A percentile compares a stretch with the other conserved stretches of the same genome.
These are phyloP conservation scores for Euclidia mi DNA, from an alignment of 2,888 invertebrate species.

Conservation along the genomic window DNA sequence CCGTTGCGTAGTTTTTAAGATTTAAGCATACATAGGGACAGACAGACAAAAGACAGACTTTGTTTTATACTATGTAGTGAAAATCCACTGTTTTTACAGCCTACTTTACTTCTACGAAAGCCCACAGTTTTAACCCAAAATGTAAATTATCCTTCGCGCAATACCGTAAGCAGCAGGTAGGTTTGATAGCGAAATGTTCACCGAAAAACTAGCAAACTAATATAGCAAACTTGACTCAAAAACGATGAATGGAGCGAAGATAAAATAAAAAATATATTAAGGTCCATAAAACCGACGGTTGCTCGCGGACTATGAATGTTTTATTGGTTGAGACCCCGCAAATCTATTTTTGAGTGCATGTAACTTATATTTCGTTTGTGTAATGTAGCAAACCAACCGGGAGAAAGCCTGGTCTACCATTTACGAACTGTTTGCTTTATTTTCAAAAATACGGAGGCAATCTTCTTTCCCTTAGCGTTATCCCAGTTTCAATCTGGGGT, in stretches of 20 bases:
- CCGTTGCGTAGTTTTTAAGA: too few relatives aligned
- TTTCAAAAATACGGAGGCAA: too few relatives aligned
- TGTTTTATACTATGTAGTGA: too few relatives aligned
- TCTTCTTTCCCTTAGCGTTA: too few relatives aligned
- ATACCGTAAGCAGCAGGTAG: slow-evolving; percentile 10
- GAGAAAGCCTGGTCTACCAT: slow-evolving; percentile 19
- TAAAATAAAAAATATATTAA: slow-evolving; percentile 73
- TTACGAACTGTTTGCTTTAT: slow-evolving; percentile 8
- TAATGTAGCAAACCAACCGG: slow-evolving; percentile 26
- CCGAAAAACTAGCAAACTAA: slow-evolving; percentile 52
- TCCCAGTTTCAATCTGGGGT: too few relatives aligned
- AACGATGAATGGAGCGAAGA: slow-evolving; percentile 66
- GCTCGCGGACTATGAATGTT: slow-evolving; percentile 66
- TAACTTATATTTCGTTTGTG: slow-evolving; percentile 38
- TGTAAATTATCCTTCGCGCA: background rate
- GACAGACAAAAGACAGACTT: too few relatives aligned
- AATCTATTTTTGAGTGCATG: slow-evolving; percentile 55
- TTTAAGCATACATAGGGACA: too few relatives aligned
- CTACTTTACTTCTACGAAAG: background rate
- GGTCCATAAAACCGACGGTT: slow-evolving; percentile 62
- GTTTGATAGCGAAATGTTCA: slow-evolving; percentile 34
- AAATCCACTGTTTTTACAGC: too few relatives aligned
- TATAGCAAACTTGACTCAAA: slow-evolving; percentile 61
- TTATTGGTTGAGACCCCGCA: slow-evolving; percentile 58
- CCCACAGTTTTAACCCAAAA: background rate